Percentiles rank a stretch among this genome's conserved stretches.
phyloP scores from a whole-genome alignment of 2,113 vertebrate genomes.

The Corydoras maculifer region DNA sequence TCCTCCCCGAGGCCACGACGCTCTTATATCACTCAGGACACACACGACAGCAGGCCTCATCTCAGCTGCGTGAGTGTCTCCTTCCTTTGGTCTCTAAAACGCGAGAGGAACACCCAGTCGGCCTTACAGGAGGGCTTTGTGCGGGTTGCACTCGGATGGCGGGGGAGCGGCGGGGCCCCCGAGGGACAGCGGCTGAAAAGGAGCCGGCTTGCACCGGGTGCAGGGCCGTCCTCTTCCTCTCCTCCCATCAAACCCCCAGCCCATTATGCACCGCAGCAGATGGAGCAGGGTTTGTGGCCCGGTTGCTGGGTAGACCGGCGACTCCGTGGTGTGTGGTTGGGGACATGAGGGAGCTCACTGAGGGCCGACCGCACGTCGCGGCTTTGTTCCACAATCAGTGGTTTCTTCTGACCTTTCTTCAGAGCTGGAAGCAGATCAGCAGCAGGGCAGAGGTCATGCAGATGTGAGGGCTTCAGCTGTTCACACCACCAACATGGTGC shows the following conservation, averaged over 20 bases:
- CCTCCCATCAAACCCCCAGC: slow-evolving; percentile 15
- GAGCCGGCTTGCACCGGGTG: slow-evolving; percentile 58
- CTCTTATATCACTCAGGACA: slow-evolving; percentile 32
- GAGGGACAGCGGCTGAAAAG: slow-evolving; percentile 54
- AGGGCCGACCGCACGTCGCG: slow-evolving; percentile 25
- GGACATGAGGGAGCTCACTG: slow-evolving; percentile 25
- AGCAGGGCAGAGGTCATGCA: slow-evolving; percentile 17
- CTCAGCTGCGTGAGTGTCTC: slow-evolving; percentile 17
- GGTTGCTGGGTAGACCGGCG: slow-evolving; percentile 53
- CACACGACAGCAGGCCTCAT: slow-evolving; percentile 33
- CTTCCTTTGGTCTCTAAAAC: slow-evolving; percentile 20
- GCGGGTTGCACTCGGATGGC: slow-evolving; percentile 24
- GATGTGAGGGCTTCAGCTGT: slow-evolving; percentile 20
- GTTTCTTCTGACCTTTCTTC: slow-evolving; percentile 33
- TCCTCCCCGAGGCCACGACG: slow-evolving; percentile 15
- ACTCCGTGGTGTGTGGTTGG: slow-evolving; percentile 42
- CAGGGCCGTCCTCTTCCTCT: slow-evolving; percentile 40
- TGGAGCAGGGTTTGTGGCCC: slow-evolving; percentile 50
- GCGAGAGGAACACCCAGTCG: slow-evolving; percentile 20
- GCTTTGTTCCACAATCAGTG: slow-evolving; percentile 32
- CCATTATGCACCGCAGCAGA: slow-evolving; percentile 62
- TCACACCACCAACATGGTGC: too few species aligned
- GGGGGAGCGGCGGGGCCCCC: slow-evolving; percentile 35
- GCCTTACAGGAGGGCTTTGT: slow-evolving; percentile 29
- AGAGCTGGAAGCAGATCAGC: slow-evolving; percentile 5